phyloP scores from a whole-genome alignment of 2,797 vertebrate genomes.

The Gadopsis marmoratus region DNA sequence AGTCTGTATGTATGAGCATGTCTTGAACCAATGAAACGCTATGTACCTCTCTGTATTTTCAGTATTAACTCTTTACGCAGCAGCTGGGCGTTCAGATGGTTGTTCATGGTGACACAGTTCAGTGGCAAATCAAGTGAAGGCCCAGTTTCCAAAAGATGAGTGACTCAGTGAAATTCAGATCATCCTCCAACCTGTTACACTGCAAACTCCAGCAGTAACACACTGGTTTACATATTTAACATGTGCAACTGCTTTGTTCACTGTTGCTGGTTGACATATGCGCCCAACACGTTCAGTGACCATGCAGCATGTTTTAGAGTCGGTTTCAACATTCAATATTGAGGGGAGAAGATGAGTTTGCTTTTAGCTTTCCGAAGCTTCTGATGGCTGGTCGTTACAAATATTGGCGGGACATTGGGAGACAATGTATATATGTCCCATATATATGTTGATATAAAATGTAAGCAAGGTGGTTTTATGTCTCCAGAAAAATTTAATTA shows the following conservation, averaged over 20 bases:
- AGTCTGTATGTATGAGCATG: neutral
- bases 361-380: neutral
- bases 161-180: conserved; percentile 23
- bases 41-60: neutral
- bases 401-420: neutral
- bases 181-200: conserved; percentile 20
- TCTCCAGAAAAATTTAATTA: too few relatives aligned
- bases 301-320: neutral
- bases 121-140: conserved; percentile 18
- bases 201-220: conserved; percentile 10
- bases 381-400: too few relatives aligned
- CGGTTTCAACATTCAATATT: neutral
- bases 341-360: neutral
- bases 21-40: neutral
- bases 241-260: neutral
- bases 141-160: conserved; percentile 18
- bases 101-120: neutral
- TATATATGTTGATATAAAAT: too few relatives aligned
- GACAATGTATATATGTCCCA: too few relatives aligned
- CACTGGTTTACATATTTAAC: conserved; percentile 1
- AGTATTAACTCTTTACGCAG: neutral
- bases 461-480: too few relatives aligned
- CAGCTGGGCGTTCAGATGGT: neutral
- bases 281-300: neutral
- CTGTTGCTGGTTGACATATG: too few relatives aligned